A percentile compares a stretch with the other conserved stretches of the same genome.
These are phyloP conservation scores for Alloplasta piceator DNA, from an alignment of 2,888 invertebrate genomes.

Conservation along the genomic window DNA sequence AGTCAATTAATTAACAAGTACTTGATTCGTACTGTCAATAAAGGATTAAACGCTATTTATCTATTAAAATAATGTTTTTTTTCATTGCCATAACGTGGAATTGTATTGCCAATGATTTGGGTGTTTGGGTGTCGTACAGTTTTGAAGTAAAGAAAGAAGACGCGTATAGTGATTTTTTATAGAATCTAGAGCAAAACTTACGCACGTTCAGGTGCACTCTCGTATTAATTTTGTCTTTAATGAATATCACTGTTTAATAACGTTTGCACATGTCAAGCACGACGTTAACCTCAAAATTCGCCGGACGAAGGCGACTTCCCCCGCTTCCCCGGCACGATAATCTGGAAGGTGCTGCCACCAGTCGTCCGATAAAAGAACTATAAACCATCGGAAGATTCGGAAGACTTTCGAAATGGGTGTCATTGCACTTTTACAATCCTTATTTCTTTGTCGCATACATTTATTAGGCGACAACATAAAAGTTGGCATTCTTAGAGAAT, in stretches of 20 bases:
- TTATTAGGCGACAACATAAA: background rate
- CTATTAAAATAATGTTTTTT: too few species aligned
- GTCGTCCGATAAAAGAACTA: background rate
- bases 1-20: too few species aligned
- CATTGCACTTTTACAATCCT: background rate
- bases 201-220: background rate
- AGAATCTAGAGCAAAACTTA: constrained; percentile 10
- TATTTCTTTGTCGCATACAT: background rate
- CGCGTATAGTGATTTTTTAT: background rate
- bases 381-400: too few species aligned
- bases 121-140: background rate
- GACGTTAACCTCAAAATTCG: constrained; percentile 53
- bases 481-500: too few species aligned
- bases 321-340: background rate
- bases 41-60: too few species aligned
- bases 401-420: background rate
- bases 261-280: constrained; percentile 38
- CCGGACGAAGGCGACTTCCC: background rate
- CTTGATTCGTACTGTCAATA: too few species aligned
- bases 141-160: background rate
- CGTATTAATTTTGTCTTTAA: constrained; percentile 9
- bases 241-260: constrained; percentile 5
- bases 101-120: too few species aligned
- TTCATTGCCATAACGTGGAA: too few species aligned
- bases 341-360: constrained; percentile 25